A percentile compares a stretch with the other conserved stretches of the same genome.
These are phyloP conservation scores for Odontomachus brunneus DNA, from an alignment of 1,140 invertebrate species.

Conservation along the genomic window DNA sequence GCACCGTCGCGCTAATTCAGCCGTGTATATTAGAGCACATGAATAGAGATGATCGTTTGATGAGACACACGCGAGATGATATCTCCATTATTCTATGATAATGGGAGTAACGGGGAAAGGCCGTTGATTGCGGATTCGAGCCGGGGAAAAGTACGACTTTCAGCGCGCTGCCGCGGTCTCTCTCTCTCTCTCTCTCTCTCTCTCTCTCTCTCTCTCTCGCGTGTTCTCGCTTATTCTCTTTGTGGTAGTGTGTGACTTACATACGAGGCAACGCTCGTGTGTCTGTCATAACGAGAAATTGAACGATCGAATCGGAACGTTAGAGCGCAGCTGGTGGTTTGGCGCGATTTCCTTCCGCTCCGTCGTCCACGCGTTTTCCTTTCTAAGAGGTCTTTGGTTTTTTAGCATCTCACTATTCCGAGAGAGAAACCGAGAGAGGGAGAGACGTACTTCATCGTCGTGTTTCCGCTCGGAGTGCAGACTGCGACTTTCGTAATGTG, in stretches of 20 bases:
- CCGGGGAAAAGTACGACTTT: slow-evolving; percentile 16
- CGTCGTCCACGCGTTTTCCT: slow-evolving; percentile 13
- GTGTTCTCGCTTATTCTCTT: not conserved
- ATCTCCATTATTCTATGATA: slow-evolving; percentile 54
- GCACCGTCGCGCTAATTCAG: slow-evolving; percentile 34
- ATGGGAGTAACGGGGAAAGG: slow-evolving; percentile 30
- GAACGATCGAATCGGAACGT: not conserved
- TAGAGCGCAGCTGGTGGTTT: not conserved
- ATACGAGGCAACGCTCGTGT: no score
- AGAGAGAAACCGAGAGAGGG: no score
- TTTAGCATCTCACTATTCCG: not conserved
- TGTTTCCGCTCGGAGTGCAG: slow-evolving; percentile 26
- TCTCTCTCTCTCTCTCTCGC: not conserved
- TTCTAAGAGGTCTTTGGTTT: not conserved
- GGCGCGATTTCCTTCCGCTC: not conserved
- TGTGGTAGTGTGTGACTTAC: no score
- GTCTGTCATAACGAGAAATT: slow-evolving; percentile 22
- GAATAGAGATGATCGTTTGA: slow-evolving; percentile 56
- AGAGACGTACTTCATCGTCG: not conserved
- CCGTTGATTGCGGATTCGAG: slow-evolving; percentile 6
- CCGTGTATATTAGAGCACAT: slow-evolving; percentile 51
- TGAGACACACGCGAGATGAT: slow-evolving; percentile 45
- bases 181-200: not conserved
- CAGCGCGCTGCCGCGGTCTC: not conserved
- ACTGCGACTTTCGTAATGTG: slow-evolving; percentile 33